Evolutionary conservation across 1,140 invertebrate species (phyloP), one percentile per base, ranked within the genome.

Genomic region (Druon quercuslanigerum): DNA sequence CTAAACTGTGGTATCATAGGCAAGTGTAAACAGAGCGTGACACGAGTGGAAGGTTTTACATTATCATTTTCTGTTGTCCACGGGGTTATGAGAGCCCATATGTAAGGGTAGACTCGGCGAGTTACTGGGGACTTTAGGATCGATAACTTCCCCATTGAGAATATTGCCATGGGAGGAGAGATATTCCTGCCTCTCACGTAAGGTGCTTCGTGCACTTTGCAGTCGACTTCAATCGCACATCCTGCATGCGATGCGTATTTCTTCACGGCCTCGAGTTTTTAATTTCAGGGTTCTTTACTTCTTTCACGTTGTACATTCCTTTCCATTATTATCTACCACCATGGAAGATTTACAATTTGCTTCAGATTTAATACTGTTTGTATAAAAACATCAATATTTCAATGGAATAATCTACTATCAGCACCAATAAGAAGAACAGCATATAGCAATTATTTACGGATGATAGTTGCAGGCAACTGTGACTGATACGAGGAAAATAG

Each of bases 91-190:
- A 84, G 79, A 82, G 76, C 33, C 57, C 75, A 78, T 66, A 70
- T 66, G 60, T 83, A 79, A 85, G 76, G 79, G 78, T 75, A 25
- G 76, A 50, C 76, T 79, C 57, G 77, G 77, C 79, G 83, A 73
- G 73, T 78, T 83, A 82, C 78, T 80, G 81, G 81, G 57, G 76
- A 72, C 71, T 25, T 71, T 16, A 33, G 80, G 84, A 85, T 85
- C 84, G 84, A 85, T 85, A 85, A 79, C 82, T 77, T 76, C 77
- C 84, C 84, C 82, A 85, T 83, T 72, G 83, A 72, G 85, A 82
- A 85, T 82, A 85, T 85, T 83, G 80, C 78, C 50, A 79, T 72
- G 72, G 79, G 74, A 77, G 82, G 66, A 79, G 73, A 50, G 50
- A 66, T 17, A 54, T 33, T 33, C 52, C 60, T 66, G 73, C 57